Evolutionary conservation across 2,113 vertebrate genomes (phyloP), one percentile per base, ranked within the genome.

Genomic region (Andinoacara biseriatus): DNA sequence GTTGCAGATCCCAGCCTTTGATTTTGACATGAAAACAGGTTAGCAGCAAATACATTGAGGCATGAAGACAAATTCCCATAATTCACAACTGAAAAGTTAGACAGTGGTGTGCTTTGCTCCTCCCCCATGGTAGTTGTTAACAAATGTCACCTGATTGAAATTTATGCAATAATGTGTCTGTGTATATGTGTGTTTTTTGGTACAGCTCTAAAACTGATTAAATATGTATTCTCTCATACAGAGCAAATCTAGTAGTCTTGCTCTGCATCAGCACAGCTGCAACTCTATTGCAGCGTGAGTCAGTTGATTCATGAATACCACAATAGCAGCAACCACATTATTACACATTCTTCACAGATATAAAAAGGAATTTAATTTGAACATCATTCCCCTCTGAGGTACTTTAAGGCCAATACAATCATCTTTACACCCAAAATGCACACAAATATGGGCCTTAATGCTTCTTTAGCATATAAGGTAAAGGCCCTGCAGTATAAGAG

Each of bases 21-120:
- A 99, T 98, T 98, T 98, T 97, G 97, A 96, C 95, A 96, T 94
- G 89, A 94, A 96, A 96, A 95, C 94, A 95, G 95, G 92, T 93
- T 93, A 94, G 96, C 96, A 95, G 96, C 95, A 92, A 92, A 96
- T 83, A 95, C 96, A 95, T 90, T 95, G 96, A 96, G 96, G 96
- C 97, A 94, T 98, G 97, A 98, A 97, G 96, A 97, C 97, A 98
- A 98, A 98, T 97, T 97, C 96, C 95, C 96, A 97, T 97, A 98
- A 98, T 97, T 99, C 97, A 97, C 96, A 96, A 95, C 96, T 95
- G 93, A 97, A 97, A 97, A 97, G 97, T 97, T 97, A 97, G 95
- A 94, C 69, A 89, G 94, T 95, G 95, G 95, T 95, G 86, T 90
- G 91, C 94, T 95, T 92, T 93, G 92, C 91, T 90, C 90, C 90